These are phyloP conservation scores for Agonopterix alstromeriana DNA, from an alignment of 2,888 invertebrate species.

Conservation along the genomic window DNA sequence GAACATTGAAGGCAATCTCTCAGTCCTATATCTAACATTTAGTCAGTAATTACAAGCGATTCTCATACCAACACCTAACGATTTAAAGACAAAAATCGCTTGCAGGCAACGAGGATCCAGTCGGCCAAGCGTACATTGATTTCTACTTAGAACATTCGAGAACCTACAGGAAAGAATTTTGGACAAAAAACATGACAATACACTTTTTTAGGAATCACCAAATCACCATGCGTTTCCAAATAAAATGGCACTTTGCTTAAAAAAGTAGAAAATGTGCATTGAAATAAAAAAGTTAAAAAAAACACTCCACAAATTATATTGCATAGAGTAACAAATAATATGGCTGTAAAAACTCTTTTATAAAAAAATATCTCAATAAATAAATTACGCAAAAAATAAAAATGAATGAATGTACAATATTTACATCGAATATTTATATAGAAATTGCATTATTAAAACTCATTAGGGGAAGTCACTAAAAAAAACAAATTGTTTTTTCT, in stretches of 20 bases:
- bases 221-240: slow-evolving; percentile 40
- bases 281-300: slow-evolving; percentile 24
- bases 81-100: slow-evolving; percentile 2
- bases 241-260: slow-evolving; percentile 57
- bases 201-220: slow-evolving; percentile 45
- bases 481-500: slow-evolving; percentile 22
- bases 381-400: slow-evolving; percentile 54
- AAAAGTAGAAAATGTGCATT: slow-evolving; percentile 28
- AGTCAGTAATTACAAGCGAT: background rate
- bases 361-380: slow-evolving; percentile 66
- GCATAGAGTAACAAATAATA: slow-evolving; percentile 58
- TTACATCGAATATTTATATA: slow-evolving; percentile 70
- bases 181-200: slow-evolving; percentile 31
- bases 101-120: slow-evolving; percentile 11
- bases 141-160: slow-evolving; percentile 69
- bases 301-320: slow-evolving; percentile 29
- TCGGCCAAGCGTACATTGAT: slow-evolving; percentile 69
- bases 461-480: slow-evolving; percentile 41
- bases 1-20: slow-evolving; percentile 4
- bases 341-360: slow-evolving; percentile 56
- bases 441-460: slow-evolving; percentile 45
- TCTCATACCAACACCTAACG: slow-evolving; percentile 2
- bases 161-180: slow-evolving; percentile 54
- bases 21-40: slow-evolving; percentile 2
- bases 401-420: slow-evolving; percentile 71